Evolutionary conservation across 2,888 invertebrate genomes (phyloP).

Genomic region (Caenorhabditis sp.): DNA sequence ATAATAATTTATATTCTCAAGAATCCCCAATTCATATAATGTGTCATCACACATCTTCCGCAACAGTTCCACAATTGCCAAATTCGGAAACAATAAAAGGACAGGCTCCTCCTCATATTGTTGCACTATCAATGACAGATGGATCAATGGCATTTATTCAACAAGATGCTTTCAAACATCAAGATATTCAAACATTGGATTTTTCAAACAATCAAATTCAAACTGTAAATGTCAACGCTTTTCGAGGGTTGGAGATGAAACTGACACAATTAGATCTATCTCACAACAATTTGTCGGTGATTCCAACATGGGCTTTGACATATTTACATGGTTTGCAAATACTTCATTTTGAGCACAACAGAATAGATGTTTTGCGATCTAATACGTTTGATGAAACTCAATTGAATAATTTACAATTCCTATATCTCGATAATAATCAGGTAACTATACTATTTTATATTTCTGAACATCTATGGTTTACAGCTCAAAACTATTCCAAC

Average conservation of each 20-base stretch:
- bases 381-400: slow-evolving; percentile 65
- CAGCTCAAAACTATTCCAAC: slow-evolving; percentile 54
- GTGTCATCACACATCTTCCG: slow-evolving; percentile 48
- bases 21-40: slow-evolving; percentile 48
- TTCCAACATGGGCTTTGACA: slow-evolving; percentile 65
- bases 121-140: slow-evolving; percentile 55
- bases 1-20: slow-evolving; percentile 12
- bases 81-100: slow-evolving; percentile 29
- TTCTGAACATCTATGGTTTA: background rate
- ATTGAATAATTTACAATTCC: slow-evolving; percentile 63
- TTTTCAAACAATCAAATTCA: slow-evolving; percentile 67
- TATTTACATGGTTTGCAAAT: slow-evolving; percentile 67
- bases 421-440: slow-evolving; percentile 68
- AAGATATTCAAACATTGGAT: slow-evolving; percentile 64
- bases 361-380: slow-evolving; percentile 55
- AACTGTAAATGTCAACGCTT: slow-evolving; percentile 69
- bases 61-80: slow-evolving; percentile 50
- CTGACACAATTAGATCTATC: slow-evolving; percentile 59
- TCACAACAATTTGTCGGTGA: slow-evolving; percentile 57
- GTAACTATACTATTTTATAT: slow-evolving; percentile 23
- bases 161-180: slow-evolving; percentile 65
- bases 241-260: slow-evolving; percentile 68
- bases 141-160: slow-evolving; percentile 55
- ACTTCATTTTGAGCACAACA: slow-evolving; percentile 63
- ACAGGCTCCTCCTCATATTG: slow-evolving; percentile 34